Conservation (phyloP, 1,140 invertebrate genomes). For the Saccostrea cuccullata region DNA sequence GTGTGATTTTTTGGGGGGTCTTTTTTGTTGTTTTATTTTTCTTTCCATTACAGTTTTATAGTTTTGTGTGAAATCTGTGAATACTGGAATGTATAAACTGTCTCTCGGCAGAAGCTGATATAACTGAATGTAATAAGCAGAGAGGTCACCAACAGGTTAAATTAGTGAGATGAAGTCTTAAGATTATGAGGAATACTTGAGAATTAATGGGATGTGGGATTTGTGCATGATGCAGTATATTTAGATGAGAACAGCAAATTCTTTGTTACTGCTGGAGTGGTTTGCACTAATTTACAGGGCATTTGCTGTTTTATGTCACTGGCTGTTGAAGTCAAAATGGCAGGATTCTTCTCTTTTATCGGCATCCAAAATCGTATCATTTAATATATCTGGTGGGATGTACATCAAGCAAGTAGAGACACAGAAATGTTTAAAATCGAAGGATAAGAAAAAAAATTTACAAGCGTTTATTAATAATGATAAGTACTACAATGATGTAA, state of each 20-base stretch:
- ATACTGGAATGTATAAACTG: conserved; percentile 28
- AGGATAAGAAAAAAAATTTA: neutral
- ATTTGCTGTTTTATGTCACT: conserved; percentile 33
- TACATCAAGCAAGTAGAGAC: neutral
- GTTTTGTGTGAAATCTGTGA: conserved; percentile 9
- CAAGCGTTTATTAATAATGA: neutral
- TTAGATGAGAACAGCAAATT: conserved; percentile 35
- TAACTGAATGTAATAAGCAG: conserved; percentile 15
- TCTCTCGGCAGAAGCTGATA: conserved; percentile 26
- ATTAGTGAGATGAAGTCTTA: conserved; percentile 36
- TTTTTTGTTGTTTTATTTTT: neutral
- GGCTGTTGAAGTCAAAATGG: conserved; percentile 9
- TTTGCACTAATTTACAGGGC: conserved; percentile 37
- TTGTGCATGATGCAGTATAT: conserved; percentile 35
- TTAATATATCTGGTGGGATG: conserved; percentile 27
- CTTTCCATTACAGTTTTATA: neutral
- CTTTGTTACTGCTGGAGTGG: conserved; percentile 27
- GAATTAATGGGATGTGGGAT: conserved; percentile 37
- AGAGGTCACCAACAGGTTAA: neutral
- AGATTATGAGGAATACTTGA: conserved; percentile 33
- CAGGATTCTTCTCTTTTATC: conserved; percentile 13
- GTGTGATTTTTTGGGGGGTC: neutral
- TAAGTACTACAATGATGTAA: conserved; percentile 12
- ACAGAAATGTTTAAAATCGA: neutral
- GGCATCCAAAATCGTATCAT: conserved; percentile 19